Base-by-base conservation (phyloP, 2,113 vertebrate genomes). In the Pontoporia blainvillei region DNA sequence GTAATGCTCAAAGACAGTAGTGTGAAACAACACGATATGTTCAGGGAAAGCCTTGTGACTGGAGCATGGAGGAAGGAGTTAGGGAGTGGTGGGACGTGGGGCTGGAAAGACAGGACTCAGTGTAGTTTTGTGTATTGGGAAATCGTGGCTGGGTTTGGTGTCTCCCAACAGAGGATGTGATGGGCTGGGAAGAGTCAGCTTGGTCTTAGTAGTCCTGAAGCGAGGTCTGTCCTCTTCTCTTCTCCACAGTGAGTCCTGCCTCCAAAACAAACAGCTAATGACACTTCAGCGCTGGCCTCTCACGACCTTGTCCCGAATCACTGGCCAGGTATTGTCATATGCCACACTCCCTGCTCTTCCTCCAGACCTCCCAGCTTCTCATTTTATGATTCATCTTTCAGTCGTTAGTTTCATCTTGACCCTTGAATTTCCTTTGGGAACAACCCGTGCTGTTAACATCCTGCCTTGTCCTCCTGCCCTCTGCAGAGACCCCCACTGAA, bases 11-110 rank as follows among this genome's bases (percentile, higher is more conserved):
- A 36, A 86, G 75, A 14, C 20, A 54, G 52, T 1, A 10, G 34
- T 54, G 1, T 13, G 69, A 83, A 84, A n/a, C 9, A 10, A 46
- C 34, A 1, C 2, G 1, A 0, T 44, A 8, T 52, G 8, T 31
- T 82, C 25, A 46, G 44, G n/a, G 46, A 90, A n/a, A 88, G 44
- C 34, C 2, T 62, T 34, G 6, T 34, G 46, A 62, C 27, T 72
- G 18, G 11, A 83, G 15, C n/a, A 7, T 34, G 3, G 8, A n/a
- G 49, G 21, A 71, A 9, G 59, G 10, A 27, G 8, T 39, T 61
- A 41, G 62, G 79, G 5, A 23, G 8, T 17, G 62, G 5, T 4
- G 21, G 85, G 25, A 59, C 17, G 11, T 59, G 25, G 31, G 20
- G 1, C 31, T 25, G 31, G 34, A 46, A 71, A 59, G 57, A 3